Base-by-base conservation (phyloP, 2,113 vertebrate species). In the Rhagologus leucostigma region DNA sequence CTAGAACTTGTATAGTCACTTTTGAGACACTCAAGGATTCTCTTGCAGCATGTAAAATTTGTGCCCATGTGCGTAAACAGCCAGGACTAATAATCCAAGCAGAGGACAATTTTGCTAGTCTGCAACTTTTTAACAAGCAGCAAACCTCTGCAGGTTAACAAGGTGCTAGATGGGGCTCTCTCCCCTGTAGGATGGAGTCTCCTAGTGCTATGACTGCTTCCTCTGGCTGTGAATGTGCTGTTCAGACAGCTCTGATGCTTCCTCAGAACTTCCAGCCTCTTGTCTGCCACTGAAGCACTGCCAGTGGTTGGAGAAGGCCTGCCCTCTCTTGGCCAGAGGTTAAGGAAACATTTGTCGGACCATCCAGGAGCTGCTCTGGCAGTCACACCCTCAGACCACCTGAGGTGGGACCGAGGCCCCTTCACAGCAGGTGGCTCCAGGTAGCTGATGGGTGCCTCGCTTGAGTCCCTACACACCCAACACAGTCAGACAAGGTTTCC, bases 171-270 rank as follows among this genome's bases (percentile, higher is more conserved):
- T 57, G n/a, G 21, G 12, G 17, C 63, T 32, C 19, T 39, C 1
- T 81, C 6, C 10, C 16, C 6, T 24, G 11, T 22, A 30, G 44
- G 10, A 73, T 8, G 23, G 56, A 67, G 39, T 68, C 26, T 81
- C 2, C 5, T 44, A 4, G 8, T 1, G 3, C 68, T 73, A 0
- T 50, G 29, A 21, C 13, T 55, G 30, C 30, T 90, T 64, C 18
- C 5, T 64, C 22, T 84, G 52, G 13, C 35, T 60, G 44, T 60
- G 30, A 30, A 12, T 73, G 9, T 50, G 39, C 33, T 63, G 9
- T 68, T 87, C 35, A 71, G 16, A 39, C 24, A 65, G 50, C 50
- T 84, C 35, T 69, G 37, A 52, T 69, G 55, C 50, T 78, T 92
- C 10, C 11, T 88, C 17, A 33, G 56, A 52, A 22, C 13, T 82